Conservation (phyloP, 2,113 vertebrate genomes). For the Trematomus loennbergii region DNA sequence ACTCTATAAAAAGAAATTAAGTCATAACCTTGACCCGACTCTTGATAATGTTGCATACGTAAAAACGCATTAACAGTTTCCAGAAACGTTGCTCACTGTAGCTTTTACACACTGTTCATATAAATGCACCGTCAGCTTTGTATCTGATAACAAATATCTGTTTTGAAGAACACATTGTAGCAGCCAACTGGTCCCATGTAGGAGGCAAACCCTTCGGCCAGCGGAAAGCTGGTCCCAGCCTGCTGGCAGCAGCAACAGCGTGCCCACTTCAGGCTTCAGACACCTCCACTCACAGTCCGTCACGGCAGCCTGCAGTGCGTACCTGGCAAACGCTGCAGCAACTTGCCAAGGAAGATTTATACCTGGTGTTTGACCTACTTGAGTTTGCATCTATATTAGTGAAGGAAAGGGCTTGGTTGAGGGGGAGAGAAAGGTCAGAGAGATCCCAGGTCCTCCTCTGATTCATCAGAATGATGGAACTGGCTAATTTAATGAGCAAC, state of each 20-base stretch:
- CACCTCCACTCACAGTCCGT: constrained; percentile 85
- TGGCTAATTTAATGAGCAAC: constrained; percentile 98
- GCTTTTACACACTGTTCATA: constrained; percentile 59
- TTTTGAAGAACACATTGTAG: constrained; percentile 82
- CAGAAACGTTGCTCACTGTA: constrained; percentile 43
- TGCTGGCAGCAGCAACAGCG: constrained; percentile 81
- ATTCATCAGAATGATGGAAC: constrained; percentile 97
- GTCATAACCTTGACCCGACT: constrained; percentile 42
- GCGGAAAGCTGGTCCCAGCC: constrained; percentile 86
- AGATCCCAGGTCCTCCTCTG: constrained; percentile 91
- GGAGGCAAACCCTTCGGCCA: constrained; percentile 91
- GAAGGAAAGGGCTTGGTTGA: constrained; percentile 91
- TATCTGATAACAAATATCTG: constrained; percentile 85
- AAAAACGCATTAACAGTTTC: constrained; percentile 2
- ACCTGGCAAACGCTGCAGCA: constrained; percentile 87
- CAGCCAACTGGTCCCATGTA: constrained; percentile 90
- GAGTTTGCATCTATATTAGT: constrained; percentile 95
- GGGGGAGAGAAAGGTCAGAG: constrained; percentile 94
- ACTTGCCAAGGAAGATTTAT: constrained; percentile 93
- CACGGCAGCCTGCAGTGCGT: constrained; percentile 88
- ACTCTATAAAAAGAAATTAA: constrained; percentile 17
- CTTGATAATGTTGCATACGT: background rate
- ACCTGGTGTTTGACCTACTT: constrained; percentile 97
- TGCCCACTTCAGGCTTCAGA: constrained; percentile 85
- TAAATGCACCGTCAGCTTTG: constrained; percentile 80